Conservation (phyloP, 1,140 invertebrate genomes). For the Sycophaga agraensis region DNA sequence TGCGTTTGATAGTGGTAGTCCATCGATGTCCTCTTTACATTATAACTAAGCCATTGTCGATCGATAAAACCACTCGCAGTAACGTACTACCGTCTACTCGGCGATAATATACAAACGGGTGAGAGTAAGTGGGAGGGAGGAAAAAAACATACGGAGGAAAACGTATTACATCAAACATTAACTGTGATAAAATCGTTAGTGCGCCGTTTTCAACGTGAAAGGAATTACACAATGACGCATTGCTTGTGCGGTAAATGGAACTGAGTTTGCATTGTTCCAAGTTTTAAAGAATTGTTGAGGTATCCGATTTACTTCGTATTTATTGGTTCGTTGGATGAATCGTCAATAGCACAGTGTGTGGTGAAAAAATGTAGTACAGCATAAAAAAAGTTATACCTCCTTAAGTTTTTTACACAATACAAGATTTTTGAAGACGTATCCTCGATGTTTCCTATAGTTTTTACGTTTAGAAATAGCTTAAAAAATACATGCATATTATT, state of each 20-base stretch:
- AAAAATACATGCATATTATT: too few species aligned
- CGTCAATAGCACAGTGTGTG: neutral
- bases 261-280: constrained; percentile 2
- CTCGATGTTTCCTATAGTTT: too few species aligned
- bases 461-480: too few species aligned
- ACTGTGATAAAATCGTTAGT: constrained; percentile 24
- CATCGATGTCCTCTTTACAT: constrained; percentile 22
- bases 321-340: neutral
- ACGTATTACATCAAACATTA: constrained; percentile 27
- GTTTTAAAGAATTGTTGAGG: neutral
- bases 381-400: too few species aligned
- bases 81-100: constrained; percentile 7
- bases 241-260: neutral
- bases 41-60: constrained; percentile 24
- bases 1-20: neutral
- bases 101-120: constrained; percentile 3
- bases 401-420: too few species aligned
- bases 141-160: too few species aligned
- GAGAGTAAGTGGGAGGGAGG: constrained; percentile 2
- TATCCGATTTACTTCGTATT: neutral
- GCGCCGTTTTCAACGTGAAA: neutral
- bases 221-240: constrained; percentile 15
- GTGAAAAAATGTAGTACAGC: too few species aligned
- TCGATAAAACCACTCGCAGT: constrained; percentile 27
- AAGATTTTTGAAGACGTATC: too few species aligned